phyloP scores from a whole-genome alignment of 1,140 invertebrate species.

The Bombus waltoni region DNA sequence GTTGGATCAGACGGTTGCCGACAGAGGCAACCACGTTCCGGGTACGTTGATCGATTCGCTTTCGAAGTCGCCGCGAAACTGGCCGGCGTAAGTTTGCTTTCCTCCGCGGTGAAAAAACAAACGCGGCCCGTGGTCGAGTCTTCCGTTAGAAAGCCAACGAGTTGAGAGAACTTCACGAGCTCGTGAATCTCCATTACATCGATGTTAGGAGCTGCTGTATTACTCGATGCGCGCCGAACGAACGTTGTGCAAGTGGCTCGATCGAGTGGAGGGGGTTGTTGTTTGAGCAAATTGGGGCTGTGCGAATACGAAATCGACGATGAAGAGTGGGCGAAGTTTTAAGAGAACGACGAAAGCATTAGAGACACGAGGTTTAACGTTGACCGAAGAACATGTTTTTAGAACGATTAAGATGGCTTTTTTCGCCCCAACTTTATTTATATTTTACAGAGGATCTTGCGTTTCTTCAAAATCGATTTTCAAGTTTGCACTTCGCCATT shows the following conservation, averaged over 20 bases:
- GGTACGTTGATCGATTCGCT: slow-evolving; percentile 50
- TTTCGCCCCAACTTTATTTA: no score
- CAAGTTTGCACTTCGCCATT: accelerated
- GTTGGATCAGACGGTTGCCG: slow-evolving; percentile 36
- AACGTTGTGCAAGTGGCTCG: not conserved
- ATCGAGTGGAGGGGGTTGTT: not conserved
- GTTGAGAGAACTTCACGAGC: not conserved
- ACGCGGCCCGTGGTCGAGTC: not conserved
- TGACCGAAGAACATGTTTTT: no score
- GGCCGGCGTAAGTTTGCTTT: not conserved
- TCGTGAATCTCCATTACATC: slow-evolving; percentile 11
- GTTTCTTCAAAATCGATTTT: no score
- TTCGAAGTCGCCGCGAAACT: not conserved
- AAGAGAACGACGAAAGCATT: no score
- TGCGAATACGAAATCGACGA: no score
- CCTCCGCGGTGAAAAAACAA: slow-evolving; percentile 33
- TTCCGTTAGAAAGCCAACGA: not conserved
- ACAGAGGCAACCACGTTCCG: not conserved
- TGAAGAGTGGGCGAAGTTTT: no score
- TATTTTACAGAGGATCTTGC: no score
- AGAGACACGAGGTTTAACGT: no score
- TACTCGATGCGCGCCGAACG: no score
- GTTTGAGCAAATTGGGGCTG: not conserved
- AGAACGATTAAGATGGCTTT: no score
- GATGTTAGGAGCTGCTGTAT: not conserved